These are phyloP conservation scores for Candoia aspera DNA, from an alignment of 2,113 vertebrate genomes.

Conservation along the genomic window DNA sequence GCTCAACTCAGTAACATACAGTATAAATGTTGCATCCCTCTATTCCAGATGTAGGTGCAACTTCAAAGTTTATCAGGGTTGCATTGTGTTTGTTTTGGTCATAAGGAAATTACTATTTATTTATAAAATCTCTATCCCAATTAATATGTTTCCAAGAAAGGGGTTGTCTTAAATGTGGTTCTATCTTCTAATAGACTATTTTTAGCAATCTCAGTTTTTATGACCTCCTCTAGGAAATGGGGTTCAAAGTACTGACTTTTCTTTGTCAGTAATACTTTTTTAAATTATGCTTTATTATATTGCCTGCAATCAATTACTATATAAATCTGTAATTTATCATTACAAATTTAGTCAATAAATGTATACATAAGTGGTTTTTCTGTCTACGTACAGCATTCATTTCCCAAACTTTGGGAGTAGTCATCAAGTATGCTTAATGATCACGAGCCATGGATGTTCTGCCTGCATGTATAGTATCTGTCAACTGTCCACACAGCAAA, in stretches of 20 bases:
- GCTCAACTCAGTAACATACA: background rate
- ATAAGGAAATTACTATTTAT: background rate
- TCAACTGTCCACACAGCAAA: background rate
- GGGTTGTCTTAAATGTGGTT: conserved; percentile 3
- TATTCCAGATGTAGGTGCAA: background rate
- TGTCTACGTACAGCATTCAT: background rate
- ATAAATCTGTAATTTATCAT: background rate
- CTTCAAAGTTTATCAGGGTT: background rate
- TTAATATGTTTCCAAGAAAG: conserved; percentile 19
- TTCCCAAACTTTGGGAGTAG: background rate
- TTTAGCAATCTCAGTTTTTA: background rate
- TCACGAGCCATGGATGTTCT: background rate
- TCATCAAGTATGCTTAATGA: background rate
- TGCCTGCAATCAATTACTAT: conserved; percentile 12
- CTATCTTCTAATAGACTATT: conserved; percentile 15
- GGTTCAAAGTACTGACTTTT: conserved; percentile 13
- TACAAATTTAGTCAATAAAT: background rate
- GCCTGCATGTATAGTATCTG: background rate
- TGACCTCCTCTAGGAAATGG: conserved; percentile 10
- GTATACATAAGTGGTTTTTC: background rate
- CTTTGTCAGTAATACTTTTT: conserved; percentile 5
- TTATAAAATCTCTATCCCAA: background rate
- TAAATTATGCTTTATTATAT: background rate
- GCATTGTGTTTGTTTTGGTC: background rate
- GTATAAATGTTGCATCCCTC: background rate